Evolutionary conservation across 2,888 invertebrate genomes (phyloP), one percentile per base, ranked within the genome.

Genomic region (Sisyra terminalis): DNA sequence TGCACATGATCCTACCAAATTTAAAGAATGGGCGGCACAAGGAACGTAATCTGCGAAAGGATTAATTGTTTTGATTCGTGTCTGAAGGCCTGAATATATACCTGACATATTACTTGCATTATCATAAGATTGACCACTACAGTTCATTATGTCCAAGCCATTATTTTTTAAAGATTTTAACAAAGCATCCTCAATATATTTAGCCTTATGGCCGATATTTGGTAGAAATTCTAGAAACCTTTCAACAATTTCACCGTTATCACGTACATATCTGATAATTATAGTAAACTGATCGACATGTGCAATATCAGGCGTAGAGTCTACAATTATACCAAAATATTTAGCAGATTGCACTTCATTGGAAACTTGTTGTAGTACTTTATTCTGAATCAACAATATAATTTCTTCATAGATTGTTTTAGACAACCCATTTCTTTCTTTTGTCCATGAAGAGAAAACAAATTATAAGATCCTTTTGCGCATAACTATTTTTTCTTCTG

Each of bases 151-250:
- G 35, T 50, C 49, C 11, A 50, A 38, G 35, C 42, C 36, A 32
- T 38, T 44, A 16, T 46, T 38, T 8, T 44, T 30, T 30, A 51
- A 39, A 40, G 40, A 40, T 35, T 46, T 15, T 43, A 45, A 17
- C 18, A 51, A 44, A 15, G 44, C 46, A 29, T 42, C 34, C 32
- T 42, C 45, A 37, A 50, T 42, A 30, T 48, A 30, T 32, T 43
- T 36, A 29, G 35, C 49, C 45, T 46, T 47, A 39, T 53, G 51
- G 15, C 51, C 47, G 36, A 37, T 42, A 17, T 46, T 50, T 15
- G 47, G 44, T 15, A 52, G 43, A 45, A 50, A 51, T 41, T 46
- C 39, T 2, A 50, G 34, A 44, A 51, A 50, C 35, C 45, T 34
- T 46, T 48, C 49, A 8, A 41, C 35, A 14, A 47, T 42, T 17